A percentile compares a stretch with the other conserved stretches of the same genome.
phyloP scores from a whole-genome alignment of 2,888 invertebrate genomes.

The Ellobium chinense region DNA sequence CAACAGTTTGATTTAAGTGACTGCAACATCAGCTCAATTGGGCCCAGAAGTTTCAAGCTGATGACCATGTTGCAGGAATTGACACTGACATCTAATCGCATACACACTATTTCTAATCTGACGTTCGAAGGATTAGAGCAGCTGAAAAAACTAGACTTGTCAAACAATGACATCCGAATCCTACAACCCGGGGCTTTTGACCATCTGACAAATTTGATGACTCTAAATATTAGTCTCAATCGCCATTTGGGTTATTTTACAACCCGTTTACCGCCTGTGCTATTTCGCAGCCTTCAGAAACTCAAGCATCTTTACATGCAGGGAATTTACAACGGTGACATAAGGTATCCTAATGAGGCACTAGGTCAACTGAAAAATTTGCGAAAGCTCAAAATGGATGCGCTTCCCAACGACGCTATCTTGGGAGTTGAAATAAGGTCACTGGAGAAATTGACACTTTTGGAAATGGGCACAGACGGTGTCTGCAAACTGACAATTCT shows the following conservation, averaged over 20 bases:
- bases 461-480: too few species aligned
- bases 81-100: not conserved
- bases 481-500: not conserved
- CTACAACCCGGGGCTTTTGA: not conserved
- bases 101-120: not conserved
- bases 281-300: not conserved
- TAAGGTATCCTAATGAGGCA: not conserved
- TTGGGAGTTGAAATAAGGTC: slow-evolving; percentile 15
- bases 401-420: not conserved
- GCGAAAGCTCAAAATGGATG: not conserved
- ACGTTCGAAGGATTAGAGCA: not conserved
- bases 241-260: not conserved
- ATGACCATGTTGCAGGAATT: not conserved
- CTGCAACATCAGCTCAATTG: not conserved
- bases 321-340: not conserved
- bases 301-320: not conserved
- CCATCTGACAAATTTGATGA: not conserved
- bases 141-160: not conserved
- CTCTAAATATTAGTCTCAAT: not conserved
- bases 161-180: not conserved
- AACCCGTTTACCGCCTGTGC: not conserved
- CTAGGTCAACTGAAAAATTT: too few species aligned
- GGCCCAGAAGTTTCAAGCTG: not conserved
- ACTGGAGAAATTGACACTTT: not conserved
- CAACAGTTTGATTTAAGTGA: not conserved